Percentiles rank a stretch among this genome's conserved stretches.
Conservation (phyloP, 30 jellyfish, hydroid and myxozoan species). For the Aurelia sp. region DNA sequence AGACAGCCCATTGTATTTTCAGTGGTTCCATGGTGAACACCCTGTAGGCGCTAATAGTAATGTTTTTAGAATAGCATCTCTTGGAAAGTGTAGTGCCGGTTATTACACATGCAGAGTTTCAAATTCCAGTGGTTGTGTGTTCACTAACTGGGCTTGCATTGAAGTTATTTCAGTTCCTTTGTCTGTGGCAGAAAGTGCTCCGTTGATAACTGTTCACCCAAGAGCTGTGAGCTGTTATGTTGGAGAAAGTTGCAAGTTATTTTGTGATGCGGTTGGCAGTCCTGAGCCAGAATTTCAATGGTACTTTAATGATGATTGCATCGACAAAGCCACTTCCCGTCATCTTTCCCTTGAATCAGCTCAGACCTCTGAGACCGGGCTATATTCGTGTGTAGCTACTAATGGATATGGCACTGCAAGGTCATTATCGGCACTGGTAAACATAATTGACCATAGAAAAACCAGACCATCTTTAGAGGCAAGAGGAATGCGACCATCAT, state of each 20-base stretch:
- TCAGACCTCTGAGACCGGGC: slow-evolving; percentile 53
- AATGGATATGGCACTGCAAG: slow-evolving; percentile 69
- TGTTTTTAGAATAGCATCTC: slow-evolving; percentile 30
- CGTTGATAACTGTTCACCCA: slow-evolving; percentile 84
- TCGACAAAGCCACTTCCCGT: slow-evolving; percentile 60
- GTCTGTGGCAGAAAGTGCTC: slow-evolving; percentile 34
- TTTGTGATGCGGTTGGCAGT: slow-evolving; percentile 91
- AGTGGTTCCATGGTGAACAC: slow-evolving; percentile 71
- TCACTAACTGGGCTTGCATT: slow-evolving; percentile 77
- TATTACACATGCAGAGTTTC: slow-evolving; percentile 79
- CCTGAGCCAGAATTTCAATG: slow-evolving; percentile 91
- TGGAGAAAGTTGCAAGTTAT: slow-evolving; percentile 61
- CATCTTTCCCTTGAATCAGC: slow-evolving; percentile 33
- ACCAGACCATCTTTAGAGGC: neutral
- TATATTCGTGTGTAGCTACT: slow-evolving; percentile 68
- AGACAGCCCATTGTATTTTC: slow-evolving; percentile 59
- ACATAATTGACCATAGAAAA: slow-evolving; percentile 26
- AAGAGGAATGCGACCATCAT: slow-evolving; percentile 46
- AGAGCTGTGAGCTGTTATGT: slow-evolving; percentile 41
- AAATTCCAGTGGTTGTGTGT: slow-evolving; percentile 44
- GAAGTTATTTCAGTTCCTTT: slow-evolving; percentile 48
- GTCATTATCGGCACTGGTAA: slow-evolving; percentile 67
- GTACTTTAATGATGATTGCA: slow-evolving; percentile 52
- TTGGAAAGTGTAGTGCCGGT: slow-evolving; percentile 48
- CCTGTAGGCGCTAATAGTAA: slow-evolving; percentile 23